These are phyloP conservation scores for Remorina albescens DNA, from an alignment of 2,797 vertebrate genomes.

Conservation along the genomic window DNA sequence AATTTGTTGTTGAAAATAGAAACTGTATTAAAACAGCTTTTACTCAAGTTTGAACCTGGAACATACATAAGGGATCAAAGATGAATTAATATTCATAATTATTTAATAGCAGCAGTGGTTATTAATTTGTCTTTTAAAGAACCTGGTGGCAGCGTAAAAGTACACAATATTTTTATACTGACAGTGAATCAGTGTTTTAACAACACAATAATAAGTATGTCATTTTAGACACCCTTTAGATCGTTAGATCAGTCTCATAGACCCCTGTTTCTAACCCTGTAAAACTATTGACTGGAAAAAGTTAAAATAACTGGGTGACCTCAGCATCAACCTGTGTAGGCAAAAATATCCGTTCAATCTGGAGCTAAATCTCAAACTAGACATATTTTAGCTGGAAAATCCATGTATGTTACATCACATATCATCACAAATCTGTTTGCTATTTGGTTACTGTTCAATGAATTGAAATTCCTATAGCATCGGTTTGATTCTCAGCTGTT, in stretches of 20 bases:
- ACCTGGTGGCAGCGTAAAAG: background rate
- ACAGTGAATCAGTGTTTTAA: background rate
- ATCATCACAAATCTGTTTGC: slow-evolving; percentile 27
- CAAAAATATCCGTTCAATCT: slow-evolving; percentile 12
- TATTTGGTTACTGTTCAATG: slow-evolving; percentile 65
- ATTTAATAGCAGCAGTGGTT: background rate
- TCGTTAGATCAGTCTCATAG: background rate
- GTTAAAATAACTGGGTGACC: slow-evolving; percentile 17
- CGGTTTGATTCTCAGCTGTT: slow-evolving; percentile 86
- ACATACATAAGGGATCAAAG: background rate
- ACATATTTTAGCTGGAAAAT: slow-evolving; percentile 4
- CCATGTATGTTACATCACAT: slow-evolving; percentile 6
- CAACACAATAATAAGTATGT: background rate
- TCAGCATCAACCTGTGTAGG: background rate
- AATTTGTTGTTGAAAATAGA: background rate
- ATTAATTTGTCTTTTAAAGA: background rate
- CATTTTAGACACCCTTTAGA: background rate
- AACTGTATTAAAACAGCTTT: too few species aligned
- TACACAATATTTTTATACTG: background rate
- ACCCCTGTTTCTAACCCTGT: too few species aligned
- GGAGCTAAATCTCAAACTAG: background rate
- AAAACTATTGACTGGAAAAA: background rate
- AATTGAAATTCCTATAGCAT: slow-evolving; percentile 82
- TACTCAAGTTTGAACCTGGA: background rate
- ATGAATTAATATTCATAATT: background rate